These are phyloP conservation scores for Drosophila lini DNA, from an alignment of 1,140 invertebrate genomes.

Conservation along the genomic window DNA sequence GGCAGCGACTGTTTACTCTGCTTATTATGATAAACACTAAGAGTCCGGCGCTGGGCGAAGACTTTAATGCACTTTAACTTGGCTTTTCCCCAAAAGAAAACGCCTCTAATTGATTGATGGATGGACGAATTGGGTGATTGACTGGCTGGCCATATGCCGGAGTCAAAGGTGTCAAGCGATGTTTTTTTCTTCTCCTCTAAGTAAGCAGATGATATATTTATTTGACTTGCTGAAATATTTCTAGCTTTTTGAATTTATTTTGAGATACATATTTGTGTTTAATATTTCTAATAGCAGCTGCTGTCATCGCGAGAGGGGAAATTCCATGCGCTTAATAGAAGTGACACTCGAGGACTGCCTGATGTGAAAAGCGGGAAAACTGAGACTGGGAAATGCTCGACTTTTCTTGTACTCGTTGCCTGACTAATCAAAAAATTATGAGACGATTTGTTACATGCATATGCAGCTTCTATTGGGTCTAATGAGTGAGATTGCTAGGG, in stretches of 20 bases:
- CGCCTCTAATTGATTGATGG: conserved; percentile 73
- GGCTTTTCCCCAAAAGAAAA: conserved; percentile 26
- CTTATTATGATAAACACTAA: conserved; percentile 78
- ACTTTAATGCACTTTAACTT: conserved; percentile 71
- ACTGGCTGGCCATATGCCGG: conserved; percentile 57
- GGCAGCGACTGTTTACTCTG: conserved; percentile 68
- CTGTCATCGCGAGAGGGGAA: conserved; percentile 50
- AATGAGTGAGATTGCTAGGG: conserved; percentile 16
- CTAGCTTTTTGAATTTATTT: conserved; percentile 17
- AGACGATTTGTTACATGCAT: conserved; percentile 60
- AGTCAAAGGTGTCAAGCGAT: conserved; percentile 66
- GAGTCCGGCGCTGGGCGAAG: conserved; percentile 26
- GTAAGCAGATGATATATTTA: conserved; percentile 59
- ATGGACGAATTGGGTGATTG: conserved; percentile 54
- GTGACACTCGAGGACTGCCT: conserved; percentile 56
- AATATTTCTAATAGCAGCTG: conserved; percentile 27
- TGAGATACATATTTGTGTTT: conserved; percentile 23
- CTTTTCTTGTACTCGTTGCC: conserved; percentile 27
- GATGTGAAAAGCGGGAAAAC: conserved; percentile 14
- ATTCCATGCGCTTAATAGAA: conserved; percentile 79
- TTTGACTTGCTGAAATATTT: conserved; percentile 61
- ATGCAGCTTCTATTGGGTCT: conserved; percentile 29
- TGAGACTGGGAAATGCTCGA: conserved; percentile 13
- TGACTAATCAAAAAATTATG: conserved; percentile 77
- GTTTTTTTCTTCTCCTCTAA: conserved; percentile 17